A percentile compares a stretch with the other conserved stretches of the same genome.
Conservation (phyloP, 2,113 vertebrate genomes). For the Brevimyrus niger region DNA sequence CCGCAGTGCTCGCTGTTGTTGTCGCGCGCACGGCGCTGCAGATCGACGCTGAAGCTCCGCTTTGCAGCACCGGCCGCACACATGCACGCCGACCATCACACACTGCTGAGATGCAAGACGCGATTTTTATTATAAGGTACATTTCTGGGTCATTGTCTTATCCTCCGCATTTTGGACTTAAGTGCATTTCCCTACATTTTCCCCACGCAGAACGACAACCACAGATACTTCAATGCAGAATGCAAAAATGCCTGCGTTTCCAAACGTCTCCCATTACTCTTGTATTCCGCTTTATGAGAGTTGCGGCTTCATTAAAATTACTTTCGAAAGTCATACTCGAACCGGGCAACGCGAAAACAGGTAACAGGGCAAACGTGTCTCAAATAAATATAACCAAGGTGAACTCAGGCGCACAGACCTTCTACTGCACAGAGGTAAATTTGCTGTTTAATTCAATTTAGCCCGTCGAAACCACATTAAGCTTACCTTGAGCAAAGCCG, state of each 20-base stretch:
- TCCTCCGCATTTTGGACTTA: neutral
- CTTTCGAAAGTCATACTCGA: neutral
- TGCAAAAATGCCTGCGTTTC: neutral
- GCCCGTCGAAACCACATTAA: neutral
- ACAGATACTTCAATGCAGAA: neutral
- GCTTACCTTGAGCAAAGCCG: conserved; percentile 18
- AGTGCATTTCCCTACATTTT: neutral
- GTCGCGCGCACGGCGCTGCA: conserved; percentile 5
- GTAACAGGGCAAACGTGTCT: neutral
- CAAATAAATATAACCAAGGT: neutral
- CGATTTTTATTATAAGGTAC: neutral
- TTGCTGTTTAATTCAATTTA: neutral
- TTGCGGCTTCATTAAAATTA: neutral
- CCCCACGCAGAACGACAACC: neutral
- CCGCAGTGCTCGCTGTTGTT: conserved; percentile 7
- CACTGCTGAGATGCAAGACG: neutral
- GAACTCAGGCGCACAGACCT: neutral
- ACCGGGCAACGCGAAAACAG: neutral
- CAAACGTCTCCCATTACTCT: neutral
- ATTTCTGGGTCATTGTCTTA: neutral
- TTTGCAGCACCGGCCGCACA: conserved; percentile 13
- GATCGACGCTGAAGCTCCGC: neutral
- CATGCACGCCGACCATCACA: neutral
- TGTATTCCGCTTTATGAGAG: neutral
- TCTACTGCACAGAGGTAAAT: neutral